Evolutionary conservation across 1,140 invertebrate species (phyloP), one percentile per base, ranked within the genome.

Genomic region (Drosophila erecta): DNA sequence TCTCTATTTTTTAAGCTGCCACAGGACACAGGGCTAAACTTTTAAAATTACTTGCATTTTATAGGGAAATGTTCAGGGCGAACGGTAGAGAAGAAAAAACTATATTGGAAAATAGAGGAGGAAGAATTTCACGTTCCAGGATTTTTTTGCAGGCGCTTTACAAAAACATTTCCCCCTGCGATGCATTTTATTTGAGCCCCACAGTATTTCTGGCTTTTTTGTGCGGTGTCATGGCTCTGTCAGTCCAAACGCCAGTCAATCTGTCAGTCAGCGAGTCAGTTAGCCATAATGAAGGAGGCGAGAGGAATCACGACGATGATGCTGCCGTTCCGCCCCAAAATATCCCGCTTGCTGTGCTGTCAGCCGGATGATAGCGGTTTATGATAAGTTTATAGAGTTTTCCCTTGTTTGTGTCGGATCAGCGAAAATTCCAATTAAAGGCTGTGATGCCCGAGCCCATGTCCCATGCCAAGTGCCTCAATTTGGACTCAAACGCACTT

Each of bases 241-340:
- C 74, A 67, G 75, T 87, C 79, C 65, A 76, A 69, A 85, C 75
- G 78, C 79, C 83, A 81, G 81, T 87, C 81, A 86, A 83, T 86
- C 81, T 87, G 79, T 86, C 81, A 83, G 81, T 86, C 81, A 86
- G 65, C 65, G 83, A 86, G 84, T 87, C 81, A 79, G 81, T 86
- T 83, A 86, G 83, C 65, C 75, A 76, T 86, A 87, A 86, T 86
- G 79, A 86, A 87, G 83, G 64, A 74, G 64, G 58, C 57, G 58
- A 69, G 62, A 67, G 71, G 51, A 58, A 75, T 50, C 57, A 64
- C 57, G 71, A 84, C 74, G 74, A 76, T 81, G 64, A 81, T 64
- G 50, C 44, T 56, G 33, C 55, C 54, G 10, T 11, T 30, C 20
- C 4, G 3, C 15, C 15, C 10, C 17, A 15, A 44, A 43, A 14